Evolutionary conservation across 2,888 invertebrate genomes (phyloP).

Genomic region (Aspidiotus destructor): DNA sequence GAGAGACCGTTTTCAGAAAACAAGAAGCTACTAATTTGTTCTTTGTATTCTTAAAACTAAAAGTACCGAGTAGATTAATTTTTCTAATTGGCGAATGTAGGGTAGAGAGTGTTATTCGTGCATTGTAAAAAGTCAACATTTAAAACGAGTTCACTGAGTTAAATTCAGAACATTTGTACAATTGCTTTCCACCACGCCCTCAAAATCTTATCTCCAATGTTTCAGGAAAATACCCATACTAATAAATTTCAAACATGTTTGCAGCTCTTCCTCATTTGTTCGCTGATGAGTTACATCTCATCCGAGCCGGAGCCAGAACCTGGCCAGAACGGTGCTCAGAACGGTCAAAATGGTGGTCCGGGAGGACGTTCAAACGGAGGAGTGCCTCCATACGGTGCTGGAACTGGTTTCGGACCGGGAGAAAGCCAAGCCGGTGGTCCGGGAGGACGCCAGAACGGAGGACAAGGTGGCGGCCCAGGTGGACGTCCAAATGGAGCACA

Average conservation of each 20-base stretch:
- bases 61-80: no score
- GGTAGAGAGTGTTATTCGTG: no score
- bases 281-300: background rate
- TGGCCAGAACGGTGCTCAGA: background rate
- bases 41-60: no score
- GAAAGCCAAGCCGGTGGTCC: background rate
- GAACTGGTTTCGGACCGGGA: slow-evolving; percentile 3
- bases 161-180: no score
- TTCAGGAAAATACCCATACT: background rate
- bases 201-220: background rate
- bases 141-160: no score
- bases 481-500: background rate
- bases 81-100: no score
- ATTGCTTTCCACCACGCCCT: no score
- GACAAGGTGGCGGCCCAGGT: background rate
- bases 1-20: no score
- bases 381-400: background rate
- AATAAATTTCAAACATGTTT: no score
- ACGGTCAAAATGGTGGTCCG: background rate
- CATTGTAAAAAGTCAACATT: no score
- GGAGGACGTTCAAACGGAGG: background rate
- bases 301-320: background rate
- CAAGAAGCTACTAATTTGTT: no score
- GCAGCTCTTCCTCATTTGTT: background rate
- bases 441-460: background rate